Conservation (phyloP, 1,140 invertebrate genomes). For the Ostrea edulis region DNA sequence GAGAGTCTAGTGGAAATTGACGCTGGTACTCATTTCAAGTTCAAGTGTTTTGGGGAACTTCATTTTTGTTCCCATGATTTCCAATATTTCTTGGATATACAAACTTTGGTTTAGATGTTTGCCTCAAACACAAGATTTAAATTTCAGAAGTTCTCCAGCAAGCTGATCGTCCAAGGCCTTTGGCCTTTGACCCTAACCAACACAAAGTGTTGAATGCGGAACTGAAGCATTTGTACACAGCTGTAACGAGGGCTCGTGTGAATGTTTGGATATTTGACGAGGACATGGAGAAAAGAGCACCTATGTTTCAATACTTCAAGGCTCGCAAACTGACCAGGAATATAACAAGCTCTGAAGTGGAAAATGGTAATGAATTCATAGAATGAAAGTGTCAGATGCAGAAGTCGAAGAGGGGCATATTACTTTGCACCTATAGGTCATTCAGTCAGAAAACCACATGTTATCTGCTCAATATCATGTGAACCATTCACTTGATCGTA, state of each 20-base stretch:
- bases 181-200: conserved; percentile 72
- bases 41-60: background rate
- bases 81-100: background rate
- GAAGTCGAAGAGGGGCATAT: no score
- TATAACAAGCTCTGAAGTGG: conserved; percentile 54
- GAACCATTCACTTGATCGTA: background rate
- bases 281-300: conserved; percentile 67
- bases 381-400: background rate
- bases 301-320: conserved; percentile 76
- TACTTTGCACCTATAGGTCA: no score
- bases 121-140: background rate
- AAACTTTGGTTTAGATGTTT: background rate
- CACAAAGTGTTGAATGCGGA: conserved; percentile 77
- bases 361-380: conserved; percentile 39
- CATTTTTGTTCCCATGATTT: conserved; percentile 4
- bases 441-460: background rate
- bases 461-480: background rate
- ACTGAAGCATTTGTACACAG: conserved; percentile 74
- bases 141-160: conserved; percentile 68
- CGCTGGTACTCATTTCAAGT: conserved; percentile 52
- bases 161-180: conserved; percentile 66
- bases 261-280: conserved; percentile 77
- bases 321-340: conserved; percentile 62
- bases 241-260: conserved; percentile 70
- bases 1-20: conserved; percentile 64